Conservation (phyloP, 2,113 vertebrate genomes). For the Plecturocebus donacophilus region DNA sequence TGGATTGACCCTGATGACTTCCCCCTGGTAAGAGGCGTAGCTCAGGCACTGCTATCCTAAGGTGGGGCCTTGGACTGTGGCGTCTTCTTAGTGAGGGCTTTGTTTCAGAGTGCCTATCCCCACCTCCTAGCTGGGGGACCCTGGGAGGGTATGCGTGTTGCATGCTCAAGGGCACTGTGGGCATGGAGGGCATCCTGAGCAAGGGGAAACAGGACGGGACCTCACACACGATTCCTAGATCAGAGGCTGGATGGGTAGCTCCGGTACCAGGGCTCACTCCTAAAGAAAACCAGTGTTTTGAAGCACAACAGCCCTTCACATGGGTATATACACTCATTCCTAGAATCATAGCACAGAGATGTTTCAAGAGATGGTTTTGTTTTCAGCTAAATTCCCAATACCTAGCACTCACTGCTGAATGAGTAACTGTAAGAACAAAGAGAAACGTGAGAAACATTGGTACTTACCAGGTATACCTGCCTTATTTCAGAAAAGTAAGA, state of each 20-base stretch:
- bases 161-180: neutral
- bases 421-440: neutral
- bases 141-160: neutral
- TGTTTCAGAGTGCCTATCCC: neutral
- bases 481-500: neutral
- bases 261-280: neutral
- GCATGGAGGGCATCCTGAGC: neutral
- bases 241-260: neutral
- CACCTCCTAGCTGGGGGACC: neutral
- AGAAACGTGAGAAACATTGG: neutral
- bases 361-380: neutral
- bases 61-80: neutral
- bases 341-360: neutral
- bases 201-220: neutral
- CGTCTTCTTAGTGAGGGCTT: neutral
- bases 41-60: neutral
- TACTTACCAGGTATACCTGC: neutral
- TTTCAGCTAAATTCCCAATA: neutral
- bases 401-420: neutral
- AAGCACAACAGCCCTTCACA: neutral
- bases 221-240: neutral
- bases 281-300: neutral
- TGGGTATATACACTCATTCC: neutral
- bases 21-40: constrained; percentile 87
- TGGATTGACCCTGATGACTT: constrained; percentile 96